Conservation (phyloP, 2,888 invertebrate genomes). For the Oligia strigilis region DNA sequence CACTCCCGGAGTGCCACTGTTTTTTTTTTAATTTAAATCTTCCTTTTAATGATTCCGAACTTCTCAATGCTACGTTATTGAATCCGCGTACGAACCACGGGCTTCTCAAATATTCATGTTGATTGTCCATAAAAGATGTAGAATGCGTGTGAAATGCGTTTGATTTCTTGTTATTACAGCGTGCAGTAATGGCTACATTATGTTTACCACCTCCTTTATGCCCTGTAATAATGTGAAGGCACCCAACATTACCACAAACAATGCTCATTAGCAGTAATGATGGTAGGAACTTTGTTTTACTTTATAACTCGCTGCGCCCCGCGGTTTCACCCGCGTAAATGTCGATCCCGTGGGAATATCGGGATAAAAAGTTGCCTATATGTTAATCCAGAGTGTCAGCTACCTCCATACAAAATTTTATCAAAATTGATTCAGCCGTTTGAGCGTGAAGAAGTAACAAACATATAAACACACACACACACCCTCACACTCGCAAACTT, state of each 20-base stretch:
- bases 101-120: constrained; percentile 27
- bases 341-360: too few relatives aligned
- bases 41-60: not conserved
- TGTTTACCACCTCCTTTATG: constrained; percentile 1
- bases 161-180: constrained; percentile 18
- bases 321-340: too few relatives aligned
- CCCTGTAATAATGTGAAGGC: constrained; percentile 3
- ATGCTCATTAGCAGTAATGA: not conserved
- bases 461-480: too few relatives aligned
- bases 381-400: too few relatives aligned
- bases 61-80: not conserved
- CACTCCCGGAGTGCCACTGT: too few relatives aligned
- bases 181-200: constrained; percentile 10
- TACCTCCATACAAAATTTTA: too few relatives aligned
- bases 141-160: constrained; percentile 1
- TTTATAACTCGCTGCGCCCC: not conserved
- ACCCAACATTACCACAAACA: constrained; percentile 8
- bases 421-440: too few relatives aligned
- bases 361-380: too few relatives aligned
- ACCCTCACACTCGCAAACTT: too few relatives aligned
- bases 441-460: too few relatives aligned
- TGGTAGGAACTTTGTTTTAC: not conserved
- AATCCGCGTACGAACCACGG: not conserved
- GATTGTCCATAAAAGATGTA: constrained; percentile 31
- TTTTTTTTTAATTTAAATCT: not conserved